Base-by-base conservation (phyloP, 2,797 vertebrate species). In the Syncerus caffer region DNA sequence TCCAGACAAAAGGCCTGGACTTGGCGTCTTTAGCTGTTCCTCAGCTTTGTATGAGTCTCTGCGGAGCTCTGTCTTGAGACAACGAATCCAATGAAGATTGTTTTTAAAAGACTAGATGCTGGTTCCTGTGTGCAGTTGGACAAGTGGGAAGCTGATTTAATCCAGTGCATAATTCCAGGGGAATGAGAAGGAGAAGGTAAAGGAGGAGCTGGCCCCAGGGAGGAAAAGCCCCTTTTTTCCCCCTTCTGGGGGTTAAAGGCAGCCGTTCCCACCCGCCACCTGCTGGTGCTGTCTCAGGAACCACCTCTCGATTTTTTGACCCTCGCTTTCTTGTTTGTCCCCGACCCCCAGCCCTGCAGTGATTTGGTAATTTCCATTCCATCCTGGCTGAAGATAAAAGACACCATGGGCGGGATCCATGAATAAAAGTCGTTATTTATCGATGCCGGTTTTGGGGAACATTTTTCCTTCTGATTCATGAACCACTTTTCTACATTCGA, bases 391-490 rank as follows among this genome's bases (percentile, higher is more conserved):
- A 98, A 98, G 98, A 98, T 98, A 98, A 98, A 98, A 98, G 98
- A 98, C 98, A 95, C 95, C 85, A 95, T 97, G 97, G 98, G 98
- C 55, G 82, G 98, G 98, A 98, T 98, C 98, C 98, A 96, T 98
- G 98, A 98, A 98, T 98, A 98, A 98, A 98, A 98, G 98, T 98
- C 96, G 96, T 98, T 99, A 99, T 98, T 99, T 98, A 99, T 99
- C 96, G 98, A 98, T 98, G 97, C 97, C 76, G 55, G 98, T 98
- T 99, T 99, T 45, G 98, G 98, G 98, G 98, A 98, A 98, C 98
- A 98, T 98, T 98, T 98, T 98, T 97, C 97, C 97, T 96, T 98
- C 98, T 98, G 98, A 99, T 98, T 99, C 98, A 99, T 98, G 98
- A 98, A 98, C 98, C 98, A 97, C 98, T 98, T 98, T 98, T 97